These are phyloP conservation scores for Megaptera novaeangliae DNA, from an alignment of 2,113 vertebrate genomes.

Conservation along the genomic window DNA sequence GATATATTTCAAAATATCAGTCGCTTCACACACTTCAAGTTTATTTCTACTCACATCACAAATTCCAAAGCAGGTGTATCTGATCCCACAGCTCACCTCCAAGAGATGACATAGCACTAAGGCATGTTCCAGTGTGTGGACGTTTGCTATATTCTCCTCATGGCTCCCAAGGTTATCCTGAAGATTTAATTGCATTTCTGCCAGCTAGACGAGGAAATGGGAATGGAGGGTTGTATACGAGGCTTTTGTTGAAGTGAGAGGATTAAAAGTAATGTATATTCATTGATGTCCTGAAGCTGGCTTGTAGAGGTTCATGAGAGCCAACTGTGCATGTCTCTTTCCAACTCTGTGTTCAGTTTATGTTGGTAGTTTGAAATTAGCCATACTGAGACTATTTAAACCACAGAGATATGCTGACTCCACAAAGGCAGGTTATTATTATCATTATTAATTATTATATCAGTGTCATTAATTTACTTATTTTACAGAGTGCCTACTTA, in stretches of 20 bases:
- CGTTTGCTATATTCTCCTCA: background rate
- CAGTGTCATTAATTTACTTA: background rate
- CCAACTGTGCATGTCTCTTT: background rate
- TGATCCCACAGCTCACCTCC: background rate
- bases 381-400: background rate
- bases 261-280: background rate
- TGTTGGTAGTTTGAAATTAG: background rate
- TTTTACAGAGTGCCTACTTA: background rate
- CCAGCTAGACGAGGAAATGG: background rate
- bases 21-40: background rate
- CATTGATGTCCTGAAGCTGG: background rate
- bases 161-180: background rate
- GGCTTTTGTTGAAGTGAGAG: background rate
- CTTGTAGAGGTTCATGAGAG: background rate
- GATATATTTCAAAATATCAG: background rate
- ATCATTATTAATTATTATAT: background rate
- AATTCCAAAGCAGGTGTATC: background rate
- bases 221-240: background rate
- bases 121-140: background rate
- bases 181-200: background rate
- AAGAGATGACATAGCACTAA: background rate
- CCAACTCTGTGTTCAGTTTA: background rate
- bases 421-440: background rate
- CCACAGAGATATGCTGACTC: background rate
- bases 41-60: background rate